These are phyloP conservation scores for Indicator maculatus DNA, from an alignment of 2,113 vertebrate genomes.

Conservation along the genomic window DNA sequence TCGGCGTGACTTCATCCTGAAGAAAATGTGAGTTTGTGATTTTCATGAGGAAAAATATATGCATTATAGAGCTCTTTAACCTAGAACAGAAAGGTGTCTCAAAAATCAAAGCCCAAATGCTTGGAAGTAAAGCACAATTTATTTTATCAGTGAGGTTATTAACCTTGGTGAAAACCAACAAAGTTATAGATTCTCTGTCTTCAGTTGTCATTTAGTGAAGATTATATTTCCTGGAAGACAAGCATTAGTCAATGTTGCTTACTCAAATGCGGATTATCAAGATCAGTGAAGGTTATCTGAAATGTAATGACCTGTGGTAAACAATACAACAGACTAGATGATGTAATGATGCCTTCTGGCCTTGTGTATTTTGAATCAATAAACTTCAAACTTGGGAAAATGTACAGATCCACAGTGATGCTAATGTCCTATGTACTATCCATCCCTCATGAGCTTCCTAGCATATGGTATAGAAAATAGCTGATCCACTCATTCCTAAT, in stretches of 20 bases:
- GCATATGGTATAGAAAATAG: not conserved
- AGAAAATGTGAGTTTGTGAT: not conserved
- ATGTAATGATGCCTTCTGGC: not conserved
- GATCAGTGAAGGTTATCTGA: not conserved
- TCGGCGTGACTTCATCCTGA: not conserved
- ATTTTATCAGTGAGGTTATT: not conserved
- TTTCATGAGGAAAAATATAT: not conserved
- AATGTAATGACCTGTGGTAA: not conserved
- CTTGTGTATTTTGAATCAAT: not conserved
- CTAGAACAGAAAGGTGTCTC: not conserved
- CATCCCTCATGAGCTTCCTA: not conserved
- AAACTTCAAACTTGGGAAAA: not conserved
- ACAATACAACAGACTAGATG: not conserved
- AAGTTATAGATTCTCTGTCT: not conserved
- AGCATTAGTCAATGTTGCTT: not conserved
- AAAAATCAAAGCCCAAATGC: not conserved
- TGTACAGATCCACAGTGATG: not conserved
- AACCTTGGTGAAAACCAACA: not conserved
- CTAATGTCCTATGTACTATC: not conserved
- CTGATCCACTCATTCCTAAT: not conserved
- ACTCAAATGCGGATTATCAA: conserved; percentile 8
- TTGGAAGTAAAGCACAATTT: not conserved
- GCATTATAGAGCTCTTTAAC: not conserved
- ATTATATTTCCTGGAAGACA: not conserved
- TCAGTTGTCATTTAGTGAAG: not conserved